A percentile compares a stretch with the other conserved stretches of the same genome.
phyloP scores from a whole-genome alignment of 2,113 vertebrate species.

The Zapornia atra region DNA sequence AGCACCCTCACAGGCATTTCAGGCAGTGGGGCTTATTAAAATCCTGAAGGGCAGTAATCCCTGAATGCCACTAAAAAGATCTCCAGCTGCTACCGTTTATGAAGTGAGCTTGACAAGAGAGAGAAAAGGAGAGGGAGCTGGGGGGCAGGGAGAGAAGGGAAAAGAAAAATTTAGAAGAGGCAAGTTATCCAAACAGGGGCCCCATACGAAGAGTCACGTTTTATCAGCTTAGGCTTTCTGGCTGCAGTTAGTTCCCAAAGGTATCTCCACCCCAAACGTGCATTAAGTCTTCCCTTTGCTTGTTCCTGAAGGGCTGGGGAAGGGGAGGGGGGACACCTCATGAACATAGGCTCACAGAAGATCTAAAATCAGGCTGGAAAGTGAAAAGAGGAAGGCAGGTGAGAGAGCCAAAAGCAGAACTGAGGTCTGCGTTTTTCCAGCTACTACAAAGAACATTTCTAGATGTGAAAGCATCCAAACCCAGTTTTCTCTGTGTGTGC shows the following conservation, averaged over 20 bases:
- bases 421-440: not conserved
- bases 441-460: constrained; percentile 5
- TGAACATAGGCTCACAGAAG: not conserved
- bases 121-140: constrained; percentile 39
- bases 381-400: not conserved
- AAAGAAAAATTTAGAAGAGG: constrained; percentile 70
- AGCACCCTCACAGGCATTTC: constrained; percentile 78
- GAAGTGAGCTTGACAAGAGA: constrained; percentile 77
- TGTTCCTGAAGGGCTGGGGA: not conserved
- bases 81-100: constrained; percentile 88
- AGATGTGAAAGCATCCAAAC: constrained; percentile 43
- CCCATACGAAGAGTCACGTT: constrained; percentile 62
- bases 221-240: constrained; percentile 75
- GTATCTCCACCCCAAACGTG: not conserved
- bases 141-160: not conserved
- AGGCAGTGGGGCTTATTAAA: constrained; percentile 83
- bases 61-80: constrained; percentile 81
- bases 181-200: constrained; percentile 76
- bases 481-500: not conserved
- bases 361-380: not conserved
- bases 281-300: constrained; percentile 55
- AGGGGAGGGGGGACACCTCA: not conserved
- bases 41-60: constrained; percentile 88
- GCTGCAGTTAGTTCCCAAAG: constrained; percentile 62
- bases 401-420: constrained; percentile 32